Evolutionary conservation across 2,797 vertebrate species (phyloP), one percentile per base, ranked within the genome.

Genomic region (Salarias fasciatus): DNA sequence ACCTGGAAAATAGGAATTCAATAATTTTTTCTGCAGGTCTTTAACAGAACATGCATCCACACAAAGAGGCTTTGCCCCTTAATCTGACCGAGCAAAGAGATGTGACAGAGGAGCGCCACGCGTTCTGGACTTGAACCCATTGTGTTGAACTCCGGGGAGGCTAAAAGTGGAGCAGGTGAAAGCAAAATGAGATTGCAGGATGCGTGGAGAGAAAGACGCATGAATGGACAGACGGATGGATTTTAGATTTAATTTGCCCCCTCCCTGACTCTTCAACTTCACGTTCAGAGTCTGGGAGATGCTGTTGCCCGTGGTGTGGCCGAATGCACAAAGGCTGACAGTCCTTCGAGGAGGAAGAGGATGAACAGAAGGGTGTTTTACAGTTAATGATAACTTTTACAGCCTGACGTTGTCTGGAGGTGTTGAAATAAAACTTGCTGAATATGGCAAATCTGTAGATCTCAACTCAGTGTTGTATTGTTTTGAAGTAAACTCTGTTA

Each of bases 81-180:
- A 47, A 56, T 62, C 47, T 47, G 53, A 78, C 46, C 45, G 14
- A 54, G 52, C 29, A 50, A 43, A 54, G 33, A 45, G 33, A 63
- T 0, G 6, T 42, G 50, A 72, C 53, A 60, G 50, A 63, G 59
- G 52, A 69, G 36, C 42, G n/a, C 14, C 45, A 42, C 44, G 9
- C 49, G 53, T 56, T 24, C 33, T 44, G 18, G 43, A 49, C 49
- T 37, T 64, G 38, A 56, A 9, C 43, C 41, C 11, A 52, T 44
- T 24, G 61, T 63, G 63, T 65, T 47, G 45, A 29, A 56, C 68
- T 71, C 36, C 10, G 30, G 63, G 62, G 62, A 80, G 45, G 54
- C 54, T 53, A 63, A 38, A 69, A 79, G 61, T 73, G 70, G 72
- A 80, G 77, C 83, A 82, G 68, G 82, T 80, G 78, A 82, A 74